Evolutionary conservation across 2,797 vertebrate species (phyloP).

Genomic region (Poeciliopsis paucimaculata): DNA sequence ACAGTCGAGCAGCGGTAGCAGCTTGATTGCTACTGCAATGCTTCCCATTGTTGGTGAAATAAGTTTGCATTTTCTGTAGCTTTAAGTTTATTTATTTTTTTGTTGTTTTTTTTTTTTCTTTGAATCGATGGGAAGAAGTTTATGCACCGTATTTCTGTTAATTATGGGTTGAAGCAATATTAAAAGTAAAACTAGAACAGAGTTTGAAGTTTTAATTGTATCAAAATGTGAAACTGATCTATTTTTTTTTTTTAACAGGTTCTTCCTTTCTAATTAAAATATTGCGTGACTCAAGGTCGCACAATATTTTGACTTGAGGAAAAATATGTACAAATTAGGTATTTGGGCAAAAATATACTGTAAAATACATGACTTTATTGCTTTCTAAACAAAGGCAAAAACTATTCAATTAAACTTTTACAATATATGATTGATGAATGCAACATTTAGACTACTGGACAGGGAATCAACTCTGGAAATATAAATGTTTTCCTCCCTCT

Average conservation of each 20-base stretch:
- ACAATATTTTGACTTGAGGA: background rate
- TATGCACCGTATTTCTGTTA: background rate
- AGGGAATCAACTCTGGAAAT: background rate
- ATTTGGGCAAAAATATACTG: background rate
- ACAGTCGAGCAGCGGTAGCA: conserved; percentile 17
- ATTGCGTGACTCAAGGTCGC: background rate
- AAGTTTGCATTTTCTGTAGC: background rate
- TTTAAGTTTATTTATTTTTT: background rate
- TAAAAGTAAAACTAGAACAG: background rate
- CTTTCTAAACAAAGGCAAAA: background rate
- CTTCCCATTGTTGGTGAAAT: conserved; percentile 17
- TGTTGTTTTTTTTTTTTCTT: background rate
- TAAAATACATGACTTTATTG: background rate
- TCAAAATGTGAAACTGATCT: background rate
- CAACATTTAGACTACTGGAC: background rate
- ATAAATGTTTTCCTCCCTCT: background rate
- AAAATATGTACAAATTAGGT: background rate
- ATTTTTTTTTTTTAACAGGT: background rate
- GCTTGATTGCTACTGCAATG: conserved; percentile 8
- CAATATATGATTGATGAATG: background rate
- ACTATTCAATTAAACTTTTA: background rate
- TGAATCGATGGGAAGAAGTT: background rate
- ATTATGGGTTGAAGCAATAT: background rate
- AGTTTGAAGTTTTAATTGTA: background rate
- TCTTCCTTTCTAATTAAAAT: background rate